Evolutionary conservation across 2,797 vertebrate species (phyloP), one percentile per base, ranked within the genome.

Genomic region (Denticeps clupeoides): DNA sequence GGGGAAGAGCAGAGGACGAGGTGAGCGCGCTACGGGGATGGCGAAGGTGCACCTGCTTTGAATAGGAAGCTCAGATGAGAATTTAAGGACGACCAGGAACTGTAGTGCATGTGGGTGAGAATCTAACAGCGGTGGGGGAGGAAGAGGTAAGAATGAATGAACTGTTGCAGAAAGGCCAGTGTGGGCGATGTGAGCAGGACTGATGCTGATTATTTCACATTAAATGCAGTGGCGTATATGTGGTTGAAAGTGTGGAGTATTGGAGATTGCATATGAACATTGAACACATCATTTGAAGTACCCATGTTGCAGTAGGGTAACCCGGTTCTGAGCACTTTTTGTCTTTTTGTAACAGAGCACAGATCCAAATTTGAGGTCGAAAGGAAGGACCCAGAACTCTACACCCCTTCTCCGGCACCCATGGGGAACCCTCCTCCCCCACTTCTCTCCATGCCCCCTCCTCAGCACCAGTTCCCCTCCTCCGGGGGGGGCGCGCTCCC

Each of bases 351-450:
- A 26, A 43, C 75, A 89, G 94, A 98, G 32, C 94, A 97, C 69
- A 82, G 93, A 74, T 87, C 88, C 5, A 99, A 97, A 64, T 97
- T 96, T 68, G 95, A 97, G 62, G 82, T 78, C 58, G 93, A 97
- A 59, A 82, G 92, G 53, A 91, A 87, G 31, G 92, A 99, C 8
- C 58, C 72, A 0, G 91, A 97, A 51, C 51, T 81, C 60, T 97
- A 91, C 70, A 85, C 81, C 11, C 81, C 27, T 11, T 27, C 84
- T 1, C 75, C 70, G 66, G 79, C 86, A 23, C 72, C 81, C 0
- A 73, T 84, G 35, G 81, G 80, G 65, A 86, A 85, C 51, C 33
- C 73, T 40, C 77, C 25, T 4, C 49, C 21, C 19, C 75, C 56
- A 44, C 38, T 64, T 0, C 73, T 77, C 12, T 78, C 77, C 7